Conservation (phyloP, 2,113 vertebrate genomes). For the Siphamia tubifer region DNA sequence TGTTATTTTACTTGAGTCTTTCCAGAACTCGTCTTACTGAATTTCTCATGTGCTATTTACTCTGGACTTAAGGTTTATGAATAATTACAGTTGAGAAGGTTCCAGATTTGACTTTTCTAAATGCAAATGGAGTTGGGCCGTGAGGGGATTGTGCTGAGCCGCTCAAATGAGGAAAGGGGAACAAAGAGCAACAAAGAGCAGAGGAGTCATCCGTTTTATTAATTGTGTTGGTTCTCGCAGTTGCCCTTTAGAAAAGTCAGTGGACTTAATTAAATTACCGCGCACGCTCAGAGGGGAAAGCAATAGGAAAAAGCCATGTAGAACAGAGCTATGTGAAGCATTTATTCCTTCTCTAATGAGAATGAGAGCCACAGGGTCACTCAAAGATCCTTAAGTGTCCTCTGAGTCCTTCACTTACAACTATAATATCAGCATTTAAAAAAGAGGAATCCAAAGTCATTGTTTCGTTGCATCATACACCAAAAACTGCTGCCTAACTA, state of each 20-base stretch:
- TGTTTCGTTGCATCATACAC: neutral
- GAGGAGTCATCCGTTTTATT: conserved; percentile 63
- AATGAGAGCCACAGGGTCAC: conserved; percentile 10
- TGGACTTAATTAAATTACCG: conserved; percentile 72
- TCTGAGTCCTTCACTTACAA: conserved; percentile 12
- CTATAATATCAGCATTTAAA: conserved; percentile 17
- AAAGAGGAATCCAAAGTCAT: neutral
- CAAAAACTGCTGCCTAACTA: neutral
- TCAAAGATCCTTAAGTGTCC: conserved; percentile 32
- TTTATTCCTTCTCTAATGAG: conserved; percentile 34
- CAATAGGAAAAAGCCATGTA: conserved; percentile 24
- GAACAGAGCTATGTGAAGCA: conserved; percentile 1
- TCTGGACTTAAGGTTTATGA: conserved; percentile 28
- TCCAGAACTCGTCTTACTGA: neutral
- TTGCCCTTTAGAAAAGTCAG: conserved; percentile 66
- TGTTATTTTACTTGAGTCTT: too few species aligned
- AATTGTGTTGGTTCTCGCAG: conserved; percentile 68
- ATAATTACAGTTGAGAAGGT: conserved; percentile 40
- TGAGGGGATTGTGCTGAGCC: conserved; percentile 37
- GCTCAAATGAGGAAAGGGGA: conserved; percentile 35
- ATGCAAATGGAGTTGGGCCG: conserved; percentile 51
- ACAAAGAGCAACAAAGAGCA: conserved; percentile 63
- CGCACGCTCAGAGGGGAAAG: conserved; percentile 32
- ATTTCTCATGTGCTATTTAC: conserved; percentile 17
- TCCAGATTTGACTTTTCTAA: conserved; percentile 56